Base-by-base conservation (phyloP, 1,140 invertebrate genomes). In the Musca vetustissima region DNA sequence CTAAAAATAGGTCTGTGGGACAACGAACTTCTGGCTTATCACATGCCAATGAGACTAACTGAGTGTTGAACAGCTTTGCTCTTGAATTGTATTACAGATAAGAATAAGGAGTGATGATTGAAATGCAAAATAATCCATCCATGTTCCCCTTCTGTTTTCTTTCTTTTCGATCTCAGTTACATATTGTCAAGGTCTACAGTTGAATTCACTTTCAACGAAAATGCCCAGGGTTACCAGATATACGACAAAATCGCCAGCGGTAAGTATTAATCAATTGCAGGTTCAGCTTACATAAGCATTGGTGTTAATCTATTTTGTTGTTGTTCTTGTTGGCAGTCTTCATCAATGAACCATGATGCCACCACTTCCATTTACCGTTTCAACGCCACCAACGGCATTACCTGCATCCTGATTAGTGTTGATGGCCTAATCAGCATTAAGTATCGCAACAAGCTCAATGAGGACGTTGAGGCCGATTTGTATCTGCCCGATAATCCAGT, bases 401-500 rank as follows among this genome's bases (percentile, higher is more conserved):
- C 89, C 15, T 90, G 89, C 69, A 89, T 90, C 49, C 68, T 81
- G 7, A 79, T 81, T 72, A 88, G 89, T 69, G 88, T 89, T 24
- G 89, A 91, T 73, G 89, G 88, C 0, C 71, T 91, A 1, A 84
- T 91, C 21, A 86, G 85, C 57, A 86, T 90, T 67, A 87, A 87
- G 24, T 91, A 89, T 76, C 84, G 87, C 2, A 89, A 88, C n/a
- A 89, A 87, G 72, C 78, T 88, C 0, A 88, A 88, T 43, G 88
- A 89, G 70, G 84, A 88, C 69, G 83, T 89, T 84, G 86, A 89
- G 72, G 88, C 86, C 1, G 87, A 87, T 73, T 84, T 89, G 32
- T 91, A 90, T 70, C 85, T 91, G 17, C 89, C 90, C 0, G 86
- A 87, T 55, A 84, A 86, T 67, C 88, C 88, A 0, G 85, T 84